phyloP scores from a whole-genome alignment of 2,113 vertebrate species.

The Smithornis capensis region DNA sequence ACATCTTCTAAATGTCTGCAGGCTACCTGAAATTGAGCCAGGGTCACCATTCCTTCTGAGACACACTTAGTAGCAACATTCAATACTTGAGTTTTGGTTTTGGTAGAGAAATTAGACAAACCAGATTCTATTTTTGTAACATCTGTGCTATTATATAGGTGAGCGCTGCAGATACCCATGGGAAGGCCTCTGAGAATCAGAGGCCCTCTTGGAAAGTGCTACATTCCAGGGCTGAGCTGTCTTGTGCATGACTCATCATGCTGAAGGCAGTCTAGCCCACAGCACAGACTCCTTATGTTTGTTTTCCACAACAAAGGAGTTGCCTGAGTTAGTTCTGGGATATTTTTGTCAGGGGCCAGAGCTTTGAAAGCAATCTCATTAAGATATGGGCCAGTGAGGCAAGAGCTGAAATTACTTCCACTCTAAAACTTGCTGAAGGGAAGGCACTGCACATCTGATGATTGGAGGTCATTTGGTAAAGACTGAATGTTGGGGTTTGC shows the following conservation, averaged over 20 bases:
- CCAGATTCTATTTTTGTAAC: not conserved
- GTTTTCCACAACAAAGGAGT: not conserved
- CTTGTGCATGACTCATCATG: not conserved
- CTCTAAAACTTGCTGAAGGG: not conserved
- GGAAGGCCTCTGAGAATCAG: not conserved
- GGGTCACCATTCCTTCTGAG: not conserved
- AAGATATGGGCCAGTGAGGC: not conserved
- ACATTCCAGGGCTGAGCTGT: not conserved
- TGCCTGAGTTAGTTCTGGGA: not conserved
- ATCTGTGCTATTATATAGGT: not conserved
- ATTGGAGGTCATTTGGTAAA: not conserved
- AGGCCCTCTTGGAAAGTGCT: not conserved
- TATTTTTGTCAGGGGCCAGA: not conserved
- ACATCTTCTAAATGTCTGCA: not conserved
- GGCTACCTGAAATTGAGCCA: not conserved
- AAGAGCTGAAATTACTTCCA: not conserved
- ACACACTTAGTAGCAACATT: not conserved
- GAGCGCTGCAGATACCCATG: not conserved
- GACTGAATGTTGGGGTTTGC: not conserved
- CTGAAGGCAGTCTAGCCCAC: not conserved
- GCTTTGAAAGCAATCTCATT: not conserved
- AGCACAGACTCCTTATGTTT: not conserved
- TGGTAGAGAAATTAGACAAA: not conserved
- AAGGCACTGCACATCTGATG: not conserved
- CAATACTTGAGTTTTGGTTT: not conserved